phyloP scores from a whole-genome alignment of 2,797 vertebrate species.

The Anolis apletophallus region DNA sequence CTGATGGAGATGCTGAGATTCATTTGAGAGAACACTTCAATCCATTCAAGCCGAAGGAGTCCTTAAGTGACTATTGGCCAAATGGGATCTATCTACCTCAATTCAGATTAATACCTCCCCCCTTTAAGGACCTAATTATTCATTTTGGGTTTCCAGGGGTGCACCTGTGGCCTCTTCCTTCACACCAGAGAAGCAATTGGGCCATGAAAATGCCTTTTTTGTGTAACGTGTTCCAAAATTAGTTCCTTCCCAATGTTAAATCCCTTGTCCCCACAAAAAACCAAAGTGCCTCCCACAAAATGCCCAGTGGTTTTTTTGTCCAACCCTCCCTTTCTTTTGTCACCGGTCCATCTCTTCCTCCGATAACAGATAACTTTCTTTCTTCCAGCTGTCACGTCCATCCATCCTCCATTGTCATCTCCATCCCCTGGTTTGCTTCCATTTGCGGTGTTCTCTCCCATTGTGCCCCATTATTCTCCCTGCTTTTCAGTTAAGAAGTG shows the following conservation, averaged over 20 bases:
- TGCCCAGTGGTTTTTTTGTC: background rate
- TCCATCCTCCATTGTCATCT: conserved; percentile 31
- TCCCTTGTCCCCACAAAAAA: background rate
- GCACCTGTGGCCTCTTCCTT: background rate
- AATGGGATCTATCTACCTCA: background rate
- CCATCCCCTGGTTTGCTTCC: conserved; percentile 44
- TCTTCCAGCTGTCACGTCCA: background rate
- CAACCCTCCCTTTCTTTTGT: background rate
- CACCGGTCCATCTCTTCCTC: background rate
- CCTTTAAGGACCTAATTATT: background rate
- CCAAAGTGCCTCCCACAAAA: background rate
- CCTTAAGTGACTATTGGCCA: background rate
- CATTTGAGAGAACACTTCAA: too few relatives aligned
- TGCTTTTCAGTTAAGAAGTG: conserved; percentile 26
- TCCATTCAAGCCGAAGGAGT: background rate
- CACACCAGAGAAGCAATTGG: background rate
- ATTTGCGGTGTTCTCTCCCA: conserved; percentile 20
- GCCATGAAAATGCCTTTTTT: accelerated
- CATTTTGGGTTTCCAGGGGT: background rate
- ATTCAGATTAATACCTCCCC: background rate
- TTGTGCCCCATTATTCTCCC: conserved; percentile 10
- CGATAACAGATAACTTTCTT: too few relatives aligned
- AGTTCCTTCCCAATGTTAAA: background rate
- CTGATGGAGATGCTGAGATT: background rate
- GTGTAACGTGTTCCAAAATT: conserved; percentile 27